Evolutionary conservation across 2,888 invertebrate genomes (phyloP).

Genomic region (Sepiola atlantica): DNA sequence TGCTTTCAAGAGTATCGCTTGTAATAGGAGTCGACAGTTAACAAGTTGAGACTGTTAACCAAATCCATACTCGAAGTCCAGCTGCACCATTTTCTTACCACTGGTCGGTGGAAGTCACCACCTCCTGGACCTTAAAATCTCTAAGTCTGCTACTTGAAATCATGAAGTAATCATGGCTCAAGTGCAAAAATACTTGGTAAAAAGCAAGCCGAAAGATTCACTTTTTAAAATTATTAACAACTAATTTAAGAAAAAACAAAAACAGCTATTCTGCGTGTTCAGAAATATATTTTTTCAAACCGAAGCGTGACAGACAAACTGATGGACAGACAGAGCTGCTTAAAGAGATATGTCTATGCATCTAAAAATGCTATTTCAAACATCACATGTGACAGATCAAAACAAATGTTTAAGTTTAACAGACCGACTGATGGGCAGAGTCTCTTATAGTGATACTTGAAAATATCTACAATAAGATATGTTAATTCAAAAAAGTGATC

Average conservation of each 20-base stretch:
- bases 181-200: neutral
- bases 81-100: neutral
- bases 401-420: too few species aligned
- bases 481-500: too few species aligned
- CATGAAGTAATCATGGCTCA: neutral
- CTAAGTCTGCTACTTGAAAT: slow-evolving; percentile 12
- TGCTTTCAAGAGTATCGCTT: neutral
- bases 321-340: too few species aligned
- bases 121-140: slow-evolving; percentile 32
- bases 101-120: neutral
- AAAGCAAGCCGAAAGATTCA: slow-evolving; percentile 6
- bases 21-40: neutral
- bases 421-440: too few species aligned
- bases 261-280: too few species aligned
- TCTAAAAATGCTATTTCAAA: too few species aligned
- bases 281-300: too few species aligned
- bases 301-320: too few species aligned
- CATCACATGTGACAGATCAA: too few species aligned
- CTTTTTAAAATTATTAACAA: neutral
- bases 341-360: too few species aligned
- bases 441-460: too few species aligned
- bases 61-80: neutral
- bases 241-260: neutral
- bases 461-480: too few species aligned
- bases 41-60: slow-evolving; percentile 6